Conservation (phyloP, 1,140 invertebrate species). For the Meloidogyne hapla region DNA sequence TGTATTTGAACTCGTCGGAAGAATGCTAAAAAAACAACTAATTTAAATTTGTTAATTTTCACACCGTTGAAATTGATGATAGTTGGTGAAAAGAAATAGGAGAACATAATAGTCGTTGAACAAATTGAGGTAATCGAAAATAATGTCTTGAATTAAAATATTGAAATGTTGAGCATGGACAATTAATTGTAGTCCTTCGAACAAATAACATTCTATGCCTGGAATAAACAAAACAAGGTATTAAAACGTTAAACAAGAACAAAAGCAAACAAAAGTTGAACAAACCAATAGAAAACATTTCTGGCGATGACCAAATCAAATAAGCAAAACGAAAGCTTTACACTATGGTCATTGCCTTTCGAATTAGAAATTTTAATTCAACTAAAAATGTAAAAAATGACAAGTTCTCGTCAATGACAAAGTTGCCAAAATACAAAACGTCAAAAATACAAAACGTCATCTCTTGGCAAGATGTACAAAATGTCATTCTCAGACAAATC, state of each 20-base stretch:
- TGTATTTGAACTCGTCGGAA: slow-evolving; percentile 39
- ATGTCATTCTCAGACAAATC: neutral
- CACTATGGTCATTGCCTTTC: neutral
- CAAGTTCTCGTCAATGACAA: neutral
- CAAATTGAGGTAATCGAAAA: neutral
- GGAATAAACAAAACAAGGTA: neutral
- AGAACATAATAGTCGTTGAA: neutral
- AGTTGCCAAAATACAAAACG: neutral
- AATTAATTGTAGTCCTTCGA: neutral
- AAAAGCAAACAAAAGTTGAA: too few relatives aligned
- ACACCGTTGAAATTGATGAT: neutral
- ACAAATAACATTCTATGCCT: neutral
- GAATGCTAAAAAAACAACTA: slow-evolving; percentile 58
- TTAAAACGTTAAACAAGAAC: neutral
- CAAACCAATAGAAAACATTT: too few relatives aligned
- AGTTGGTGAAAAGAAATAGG: neutral
- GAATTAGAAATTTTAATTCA: too few relatives aligned
- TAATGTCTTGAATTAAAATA: neutral
- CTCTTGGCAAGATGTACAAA: neutral
- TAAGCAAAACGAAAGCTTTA: neutral
- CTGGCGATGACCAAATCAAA: too few relatives aligned
- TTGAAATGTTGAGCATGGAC: neutral
- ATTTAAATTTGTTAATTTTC: too few relatives aligned
- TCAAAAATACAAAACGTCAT: neutral
- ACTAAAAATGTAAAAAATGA: too few relatives aligned